These are phyloP conservation scores for Cettia cetti DNA, from an alignment of 2,113 vertebrate species.

Conservation along the genomic window DNA sequence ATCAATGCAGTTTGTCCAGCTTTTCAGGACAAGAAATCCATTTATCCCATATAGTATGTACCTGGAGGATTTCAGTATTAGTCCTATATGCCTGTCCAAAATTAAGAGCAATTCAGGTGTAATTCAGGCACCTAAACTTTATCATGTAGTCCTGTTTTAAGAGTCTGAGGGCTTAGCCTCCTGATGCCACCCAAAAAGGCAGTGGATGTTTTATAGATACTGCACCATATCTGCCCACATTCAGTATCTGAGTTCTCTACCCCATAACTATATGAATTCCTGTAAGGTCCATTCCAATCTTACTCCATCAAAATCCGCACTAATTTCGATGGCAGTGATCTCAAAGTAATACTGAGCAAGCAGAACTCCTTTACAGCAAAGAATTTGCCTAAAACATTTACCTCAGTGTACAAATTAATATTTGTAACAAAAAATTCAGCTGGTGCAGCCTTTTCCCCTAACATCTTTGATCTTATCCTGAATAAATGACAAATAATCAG, in stretches of 20 bases:
- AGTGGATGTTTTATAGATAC: background rate
- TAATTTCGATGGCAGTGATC: background rate
- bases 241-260: background rate
- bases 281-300: background rate
- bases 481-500: background rate
- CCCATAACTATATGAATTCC: background rate
- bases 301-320: background rate
- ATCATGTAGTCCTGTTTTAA: background rate
- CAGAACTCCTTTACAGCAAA: background rate
- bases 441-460: background rate
- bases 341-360: background rate
- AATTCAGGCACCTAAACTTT: background rate
- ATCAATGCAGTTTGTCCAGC: background rate
- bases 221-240: background rate
- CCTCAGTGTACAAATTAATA: background rate
- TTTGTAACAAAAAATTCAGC: background rate
- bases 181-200: background rate
- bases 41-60: background rate
- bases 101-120: background rate
- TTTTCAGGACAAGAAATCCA: background rate
- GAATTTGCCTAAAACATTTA: background rate
- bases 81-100: background rate
- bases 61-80: background rate
- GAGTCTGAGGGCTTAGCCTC: background rate
- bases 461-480: background rate